phyloP scores from a whole-genome alignment of 1,140 invertebrate genomes.

The Eumaeus atala region DNA sequence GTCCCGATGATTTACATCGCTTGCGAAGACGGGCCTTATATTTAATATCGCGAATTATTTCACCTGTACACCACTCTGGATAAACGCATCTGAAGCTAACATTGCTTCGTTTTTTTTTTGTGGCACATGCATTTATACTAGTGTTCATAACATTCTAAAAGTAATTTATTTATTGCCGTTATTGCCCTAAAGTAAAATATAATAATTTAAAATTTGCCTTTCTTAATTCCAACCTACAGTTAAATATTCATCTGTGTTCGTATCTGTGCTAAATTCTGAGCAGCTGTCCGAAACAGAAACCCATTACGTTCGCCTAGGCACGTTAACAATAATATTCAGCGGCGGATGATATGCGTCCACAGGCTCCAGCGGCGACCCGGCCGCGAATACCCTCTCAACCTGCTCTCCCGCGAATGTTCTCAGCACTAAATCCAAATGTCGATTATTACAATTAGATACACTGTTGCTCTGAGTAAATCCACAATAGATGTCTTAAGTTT shows the following conservation, averaged over 20 bases:
- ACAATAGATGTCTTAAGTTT: too few relatives aligned
- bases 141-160: constrained; percentile 4
- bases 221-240: not conserved
- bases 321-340: too few relatives aligned
- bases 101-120: not conserved
- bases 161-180: constrained; percentile 7
- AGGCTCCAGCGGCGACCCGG: too few relatives aligned
- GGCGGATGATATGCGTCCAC: too few relatives aligned
- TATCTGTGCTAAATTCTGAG: not conserved
- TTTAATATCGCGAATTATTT: constrained; percentile 17
- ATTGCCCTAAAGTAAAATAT: not conserved
- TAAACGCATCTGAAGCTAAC: too few relatives aligned
- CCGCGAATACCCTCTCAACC: too few relatives aligned
- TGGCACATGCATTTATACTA: not conserved
- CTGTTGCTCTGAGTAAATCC: too few relatives aligned
- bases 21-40: constrained; percentile 14
- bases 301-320: not conserved
- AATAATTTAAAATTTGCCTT: constrained; percentile 12
- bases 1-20: constrained; percentile 9
- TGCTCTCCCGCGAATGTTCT: constrained; percentile 8
- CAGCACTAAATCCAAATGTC: constrained; percentile 24
- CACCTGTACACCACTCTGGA: constrained; percentile 18
- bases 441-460: constrained; percentile 18
- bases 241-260: too few relatives aligned
- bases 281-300: too few relatives aligned